phyloP scores from a whole-genome alignment of 2,888 invertebrate species.

The Lissocephala sabroskyi region DNA sequence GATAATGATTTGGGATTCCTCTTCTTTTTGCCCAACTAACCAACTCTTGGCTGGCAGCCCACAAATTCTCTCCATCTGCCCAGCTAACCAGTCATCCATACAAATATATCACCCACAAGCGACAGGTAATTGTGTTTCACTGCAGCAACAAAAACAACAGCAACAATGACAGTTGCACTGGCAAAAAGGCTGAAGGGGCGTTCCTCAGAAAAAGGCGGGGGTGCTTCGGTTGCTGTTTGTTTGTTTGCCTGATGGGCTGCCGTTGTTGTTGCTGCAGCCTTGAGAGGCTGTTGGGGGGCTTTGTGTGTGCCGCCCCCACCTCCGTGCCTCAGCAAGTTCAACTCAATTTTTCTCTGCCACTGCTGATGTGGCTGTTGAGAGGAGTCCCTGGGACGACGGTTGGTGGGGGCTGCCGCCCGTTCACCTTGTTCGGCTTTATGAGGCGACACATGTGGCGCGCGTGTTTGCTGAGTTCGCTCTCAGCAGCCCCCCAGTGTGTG shows the following conservation, averaged over 20 bases:
- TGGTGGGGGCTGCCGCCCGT: too few species aligned
- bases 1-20: too few species aligned
- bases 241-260: background rate
- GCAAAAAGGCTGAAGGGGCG: background rate
- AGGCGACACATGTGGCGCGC: too few species aligned
- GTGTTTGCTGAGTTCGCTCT: conserved; percentile 21
- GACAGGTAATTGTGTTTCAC: conserved; percentile 47
- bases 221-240: conserved; percentile 21
- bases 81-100: background rate
- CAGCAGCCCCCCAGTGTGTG: conserved; percentile 4
- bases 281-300: background rate
- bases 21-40: too few species aligned
- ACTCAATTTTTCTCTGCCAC: conserved; percentile 47
- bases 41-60: too few species aligned
- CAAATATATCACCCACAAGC: conserved; percentile 26
- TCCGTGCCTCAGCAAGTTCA: conserved; percentile 48
- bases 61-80: too few species aligned
- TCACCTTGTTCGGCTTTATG: too few species aligned
- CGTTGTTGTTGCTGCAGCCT: background rate
- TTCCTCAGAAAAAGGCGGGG: background rate
- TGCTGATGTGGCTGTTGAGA: conserved; percentile 3
- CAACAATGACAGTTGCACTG: conserved; percentile 38
- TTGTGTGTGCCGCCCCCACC: conserved; percentile 1
- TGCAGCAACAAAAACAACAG: conserved; percentile 13
- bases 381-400: too few species aligned